Base-by-base conservation (phyloP, 37 sponge, comb jelly and placozoan species). In the Diacarnus erythraeanus region DNA sequence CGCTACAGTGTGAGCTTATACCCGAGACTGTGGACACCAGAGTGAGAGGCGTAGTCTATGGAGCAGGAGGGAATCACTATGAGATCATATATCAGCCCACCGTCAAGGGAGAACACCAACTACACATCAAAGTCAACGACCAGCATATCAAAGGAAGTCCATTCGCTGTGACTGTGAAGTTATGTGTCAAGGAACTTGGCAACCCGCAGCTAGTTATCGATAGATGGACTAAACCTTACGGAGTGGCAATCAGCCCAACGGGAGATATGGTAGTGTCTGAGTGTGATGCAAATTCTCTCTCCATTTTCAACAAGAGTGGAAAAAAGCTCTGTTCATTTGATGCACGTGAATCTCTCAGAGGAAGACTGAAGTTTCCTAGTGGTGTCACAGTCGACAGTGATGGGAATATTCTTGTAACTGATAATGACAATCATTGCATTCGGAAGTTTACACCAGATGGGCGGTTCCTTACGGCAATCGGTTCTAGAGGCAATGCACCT, bases 191-290 rank as follows among this genome's bases (percentile, higher is more conserved):
- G 10, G 22, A 71, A 2, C 26, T 15, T 26, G 25, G 27, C 10
- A 51, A 60, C 23, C 56, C 34, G n/a, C 42, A 27, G 1, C 23
- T 54, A 33, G 34, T 77, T 35, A 36, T 6, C 29, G 41, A 37
- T 57, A n/a, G n/a, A n/a, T 10, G 78, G 10, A 71, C 72, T 8
- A 17, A 22, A 21, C 79, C 79, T 36, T 31, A 69, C 1, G 76
- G 87, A 15, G 15, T 87, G 44, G 77, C 77, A 15, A 38, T 75
- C 6, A 38, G 68, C 67, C 44, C 26, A 10, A n/a, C 36, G 5
- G 77, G 77, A 31, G 60, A 87, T 38, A 30, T 87, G 8, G 71
- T 73, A 40, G 81, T 87, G 41, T 60, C 59, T 12, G 81, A 87
- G 20, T 18, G 6, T 27, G 37, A n/a, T 25, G 61, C 47, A 30